phyloP scores from a whole-genome alignment of 2,797 vertebrate species.

The Euthynnus affinis region DNA sequence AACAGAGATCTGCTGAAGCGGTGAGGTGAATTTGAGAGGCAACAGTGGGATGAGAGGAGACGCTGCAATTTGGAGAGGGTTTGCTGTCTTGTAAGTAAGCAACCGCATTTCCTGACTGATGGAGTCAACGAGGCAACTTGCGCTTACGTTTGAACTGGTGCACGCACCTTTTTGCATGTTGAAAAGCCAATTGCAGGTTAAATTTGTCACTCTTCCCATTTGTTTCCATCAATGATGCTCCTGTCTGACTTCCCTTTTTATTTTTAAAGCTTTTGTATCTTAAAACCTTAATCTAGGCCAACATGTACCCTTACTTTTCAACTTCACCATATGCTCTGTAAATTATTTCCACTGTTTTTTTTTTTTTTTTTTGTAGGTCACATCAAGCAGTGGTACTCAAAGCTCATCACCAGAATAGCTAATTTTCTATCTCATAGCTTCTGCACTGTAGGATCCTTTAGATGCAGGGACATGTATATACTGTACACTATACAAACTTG shows the following conservation, averaged over 20 bases:
- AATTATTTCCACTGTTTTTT: not conserved
- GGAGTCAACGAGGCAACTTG: not conserved
- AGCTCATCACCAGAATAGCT: constrained; percentile 1
- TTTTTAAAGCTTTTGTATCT: constrained; percentile 15
- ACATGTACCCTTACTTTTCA: not conserved
- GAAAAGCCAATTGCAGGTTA: constrained; percentile 10
- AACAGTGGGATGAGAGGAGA: constrained; percentile 26
- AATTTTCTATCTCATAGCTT: constrained; percentile 3
- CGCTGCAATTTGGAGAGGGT: constrained; percentile 2
- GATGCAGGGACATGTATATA: not conserved
- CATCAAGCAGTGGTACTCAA: constrained; percentile 3
- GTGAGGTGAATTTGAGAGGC: constrained; percentile 54
- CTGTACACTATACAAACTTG: not conserved
- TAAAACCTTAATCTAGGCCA: constrained; percentile 1
- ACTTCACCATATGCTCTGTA: not conserved
- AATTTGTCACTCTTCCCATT: constrained; percentile 2
- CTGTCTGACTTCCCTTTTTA: not conserved
- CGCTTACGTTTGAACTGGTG: constrained; percentile 6
- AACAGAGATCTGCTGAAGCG: constrained; percentile 50
- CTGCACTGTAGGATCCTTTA: not conserved
- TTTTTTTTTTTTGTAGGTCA: constrained; percentile 17
- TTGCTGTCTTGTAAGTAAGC: constrained; percentile 15
- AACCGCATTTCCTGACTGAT: constrained; percentile 27
- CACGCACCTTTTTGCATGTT: constrained; percentile 13
- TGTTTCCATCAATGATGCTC: constrained; percentile 1